phyloP scores from a whole-genome alignment of 2,797 vertebrate genomes.

The Apogon talboti region DNA sequence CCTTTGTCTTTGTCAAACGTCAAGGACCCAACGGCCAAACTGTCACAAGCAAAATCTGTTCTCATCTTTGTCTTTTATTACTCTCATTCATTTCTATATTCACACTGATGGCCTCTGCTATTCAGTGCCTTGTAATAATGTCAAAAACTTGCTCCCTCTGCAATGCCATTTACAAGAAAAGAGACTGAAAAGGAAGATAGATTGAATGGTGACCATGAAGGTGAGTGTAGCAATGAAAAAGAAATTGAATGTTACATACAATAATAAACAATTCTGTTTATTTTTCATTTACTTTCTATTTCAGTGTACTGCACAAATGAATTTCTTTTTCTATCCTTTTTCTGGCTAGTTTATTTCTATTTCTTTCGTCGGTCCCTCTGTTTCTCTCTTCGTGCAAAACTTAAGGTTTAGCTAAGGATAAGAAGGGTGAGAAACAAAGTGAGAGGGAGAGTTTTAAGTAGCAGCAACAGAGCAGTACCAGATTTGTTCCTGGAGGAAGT shows the following conservation, averaged over 20 bases:
- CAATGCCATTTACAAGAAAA: conserved; percentile 16
- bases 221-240: conserved; percentile 15
- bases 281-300: conserved; percentile 7
- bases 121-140: conserved; percentile 30
- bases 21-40: conserved; percentile 32
- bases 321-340: not conserved
- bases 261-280: not conserved
- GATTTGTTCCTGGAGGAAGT: conserved; percentile 40
- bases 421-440: conserved; percentile 41
- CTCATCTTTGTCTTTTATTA: conserved; percentile 42
- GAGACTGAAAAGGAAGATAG: conserved; percentile 14
- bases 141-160: conserved; percentile 14
- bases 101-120: conserved; percentile 41
- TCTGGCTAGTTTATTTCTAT: not conserved
- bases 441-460: conserved; percentile 45
- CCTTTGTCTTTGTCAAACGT: conserved; percentile 20
- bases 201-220: conserved; percentile 28
- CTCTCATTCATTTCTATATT: conserved; percentile 37
- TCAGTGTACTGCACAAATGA: not conserved
- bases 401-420: conserved; percentile 44
- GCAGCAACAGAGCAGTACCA: conserved; percentile 43
- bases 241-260: conserved; percentile 21
- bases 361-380: conserved; percentile 21
- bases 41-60: conserved; percentile 20
- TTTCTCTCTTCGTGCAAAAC: conserved; percentile 32